phyloP scores from a whole-genome alignment of 2,797 vertebrate genomes.

The Leucoraja ocellata region DNA sequence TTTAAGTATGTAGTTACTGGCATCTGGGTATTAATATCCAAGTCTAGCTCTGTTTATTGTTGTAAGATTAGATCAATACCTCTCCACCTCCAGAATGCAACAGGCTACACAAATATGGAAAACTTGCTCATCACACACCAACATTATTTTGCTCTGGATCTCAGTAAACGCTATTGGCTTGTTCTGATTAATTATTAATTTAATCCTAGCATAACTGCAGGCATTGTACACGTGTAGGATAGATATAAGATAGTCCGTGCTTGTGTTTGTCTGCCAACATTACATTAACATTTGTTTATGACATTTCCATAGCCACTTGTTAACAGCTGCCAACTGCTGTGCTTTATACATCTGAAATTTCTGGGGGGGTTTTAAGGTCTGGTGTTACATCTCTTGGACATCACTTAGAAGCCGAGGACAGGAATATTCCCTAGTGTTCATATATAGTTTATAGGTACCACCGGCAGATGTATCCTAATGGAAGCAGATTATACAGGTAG shows the following conservation, averaged over 20 bases:
- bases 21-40: neutral
- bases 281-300: too few relatives aligned
- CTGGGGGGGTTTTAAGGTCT: too few relatives aligned
- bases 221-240: neutral
- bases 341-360: too few relatives aligned
- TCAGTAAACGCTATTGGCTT: neutral
- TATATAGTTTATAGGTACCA: too few relatives aligned
- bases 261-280: neutral
- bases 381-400: too few relatives aligned
- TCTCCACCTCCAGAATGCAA: neutral
- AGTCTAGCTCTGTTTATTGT: neutral
- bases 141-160: neutral
- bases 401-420: too few relatives aligned
- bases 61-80: neutral
- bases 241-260: neutral
- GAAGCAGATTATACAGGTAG: too few relatives aligned
- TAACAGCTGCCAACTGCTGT: too few relatives aligned
- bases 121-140: neutral
- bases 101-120: neutral
- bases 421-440: too few relatives aligned
- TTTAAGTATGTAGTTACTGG: neutral
- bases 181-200: neutral
- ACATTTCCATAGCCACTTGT: too few relatives aligned
- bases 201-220: neutral
- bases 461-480: too few relatives aligned